These are phyloP conservation scores for Drosophila malerkotliana DNA, from an alignment of 1,140 invertebrate species.

Conservation along the genomic window DNA sequence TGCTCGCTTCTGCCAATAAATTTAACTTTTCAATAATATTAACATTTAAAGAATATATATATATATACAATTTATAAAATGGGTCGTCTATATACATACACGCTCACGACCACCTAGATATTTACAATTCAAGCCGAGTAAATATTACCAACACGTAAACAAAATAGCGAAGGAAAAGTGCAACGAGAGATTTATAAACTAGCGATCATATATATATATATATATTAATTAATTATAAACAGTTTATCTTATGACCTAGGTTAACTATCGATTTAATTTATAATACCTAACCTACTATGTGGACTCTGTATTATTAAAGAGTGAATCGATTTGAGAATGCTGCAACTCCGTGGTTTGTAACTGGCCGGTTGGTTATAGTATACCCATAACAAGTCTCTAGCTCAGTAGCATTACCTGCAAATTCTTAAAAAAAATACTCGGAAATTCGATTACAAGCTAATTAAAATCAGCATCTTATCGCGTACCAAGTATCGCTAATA, in stretches of 20 bases:
- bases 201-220: slow-evolving; percentile 5
- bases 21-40: slow-evolving; percentile 53
- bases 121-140: slow-evolving; percentile 31
- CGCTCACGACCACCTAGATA: slow-evolving; percentile 28
- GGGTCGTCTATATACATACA: slow-evolving; percentile 10
- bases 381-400: too few species aligned
- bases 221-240: slow-evolving; percentile 15
- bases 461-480: not conserved
- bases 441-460: not conserved
- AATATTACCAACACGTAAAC: not conserved
- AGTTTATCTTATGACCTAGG: slow-evolving; percentile 57
- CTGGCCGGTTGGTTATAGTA: not conserved
- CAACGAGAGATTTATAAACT: slow-evolving; percentile 52
- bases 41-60: slow-evolving; percentile 27
- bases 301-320: slow-evolving; percentile 21
- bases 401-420: too few species aligned
- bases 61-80: slow-evolving; percentile 19
- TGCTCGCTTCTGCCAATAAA: slow-evolving; percentile 79
- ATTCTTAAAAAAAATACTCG: too few species aligned
- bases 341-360: not conserved
- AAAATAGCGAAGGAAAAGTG: slow-evolving; percentile 10
- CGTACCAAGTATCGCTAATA: not conserved
- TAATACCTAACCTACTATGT: slow-evolving; percentile 7
- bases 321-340: slow-evolving; percentile 11
- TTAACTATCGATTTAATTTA: slow-evolving; percentile 44